Evolutionary conservation across 2,888 invertebrate species (phyloP).

Genomic region (Xylophagus ater): DNA sequence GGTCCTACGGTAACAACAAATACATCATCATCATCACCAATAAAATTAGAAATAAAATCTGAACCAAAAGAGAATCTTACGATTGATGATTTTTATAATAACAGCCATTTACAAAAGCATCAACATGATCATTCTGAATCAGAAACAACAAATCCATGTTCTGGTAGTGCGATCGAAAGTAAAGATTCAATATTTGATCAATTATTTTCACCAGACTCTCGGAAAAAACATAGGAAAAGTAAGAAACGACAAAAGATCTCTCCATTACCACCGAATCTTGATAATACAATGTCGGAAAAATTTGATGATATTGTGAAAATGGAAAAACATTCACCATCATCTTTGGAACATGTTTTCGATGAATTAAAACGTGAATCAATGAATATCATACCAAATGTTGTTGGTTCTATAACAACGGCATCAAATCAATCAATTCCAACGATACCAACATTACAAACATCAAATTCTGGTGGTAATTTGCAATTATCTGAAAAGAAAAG

Average conservation of each 20-base stretch:
- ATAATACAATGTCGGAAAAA: constrained; percentile 18
- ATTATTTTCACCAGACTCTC: constrained; percentile 43
- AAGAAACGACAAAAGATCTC: constrained; percentile 65
- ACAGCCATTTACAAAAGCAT: constrained; percentile 41
- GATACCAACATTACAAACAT: constrained; percentile 17
- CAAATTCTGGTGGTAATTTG: constrained; percentile 16
- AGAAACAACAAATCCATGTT: constrained; percentile 19
- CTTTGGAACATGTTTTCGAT: constrained; percentile 40
- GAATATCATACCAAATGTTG: not conserved
- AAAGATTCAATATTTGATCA: constrained; percentile 35
- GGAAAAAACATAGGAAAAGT: constrained; percentile 76
- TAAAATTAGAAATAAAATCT: constrained; percentile 20
- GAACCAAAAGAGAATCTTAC: constrained; percentile 15
- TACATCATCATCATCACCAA: constrained; percentile 2
- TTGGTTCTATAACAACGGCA: no score
- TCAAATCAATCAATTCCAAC: constrained; percentile 8
- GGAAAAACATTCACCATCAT: constrained; percentile 16
- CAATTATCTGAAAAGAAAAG: constrained; percentile 29
- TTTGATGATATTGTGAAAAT: constrained; percentile 13
- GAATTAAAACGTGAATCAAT: constrained; percentile 40
- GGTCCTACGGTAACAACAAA: no score
- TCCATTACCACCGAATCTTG: constrained; percentile 24
- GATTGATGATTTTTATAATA: constrained; percentile 25
- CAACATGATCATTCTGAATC: constrained; percentile 17
- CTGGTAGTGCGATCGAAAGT: constrained; percentile 35